Percentiles rank a stretch among this genome's conserved stretches.
phyloP scores from a whole-genome alignment of 2,113 vertebrate species.

The Hemiscyllium ocellatum region DNA sequence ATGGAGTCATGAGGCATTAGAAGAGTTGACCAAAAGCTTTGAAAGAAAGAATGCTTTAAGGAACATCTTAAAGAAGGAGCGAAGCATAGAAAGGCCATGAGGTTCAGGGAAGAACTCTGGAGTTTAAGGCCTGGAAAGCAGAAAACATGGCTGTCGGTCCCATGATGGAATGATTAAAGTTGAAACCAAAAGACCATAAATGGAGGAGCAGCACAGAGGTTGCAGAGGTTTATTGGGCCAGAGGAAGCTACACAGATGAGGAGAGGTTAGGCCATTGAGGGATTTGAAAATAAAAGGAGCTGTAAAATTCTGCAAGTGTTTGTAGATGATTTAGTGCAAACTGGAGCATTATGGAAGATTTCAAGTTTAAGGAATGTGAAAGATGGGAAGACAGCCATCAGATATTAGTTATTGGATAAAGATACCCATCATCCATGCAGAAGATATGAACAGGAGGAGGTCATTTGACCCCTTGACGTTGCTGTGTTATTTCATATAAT shows the following conservation, averaged over 20 bases:
- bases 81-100: not conserved
- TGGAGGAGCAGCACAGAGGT: not conserved
- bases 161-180: not conserved
- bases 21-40: not conserved
- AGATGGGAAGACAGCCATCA: too few relatives aligned
- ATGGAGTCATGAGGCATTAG: not conserved
- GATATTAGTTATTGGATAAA: too few relatives aligned
- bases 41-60: not conserved
- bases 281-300: not conserved
- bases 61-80: not conserved
- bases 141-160: not conserved
- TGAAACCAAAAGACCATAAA: not conserved
- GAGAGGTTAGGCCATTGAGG: not conserved
- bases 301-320: not conserved
- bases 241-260: not conserved
- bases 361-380: too few relatives aligned
- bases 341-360: not conserved
- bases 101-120: not conserved
- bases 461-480: too few relatives aligned
- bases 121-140: not conserved
- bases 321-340: not conserved
- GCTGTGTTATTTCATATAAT: too few relatives aligned
- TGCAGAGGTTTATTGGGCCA: not conserved
- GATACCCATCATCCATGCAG: too few relatives aligned
- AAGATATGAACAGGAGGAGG: too few relatives aligned